Percentiles rank a stretch among this genome's conserved stretches.
Conservation (phyloP, 2,888 invertebrate species). For the Sicus ferrugineus region DNA sequence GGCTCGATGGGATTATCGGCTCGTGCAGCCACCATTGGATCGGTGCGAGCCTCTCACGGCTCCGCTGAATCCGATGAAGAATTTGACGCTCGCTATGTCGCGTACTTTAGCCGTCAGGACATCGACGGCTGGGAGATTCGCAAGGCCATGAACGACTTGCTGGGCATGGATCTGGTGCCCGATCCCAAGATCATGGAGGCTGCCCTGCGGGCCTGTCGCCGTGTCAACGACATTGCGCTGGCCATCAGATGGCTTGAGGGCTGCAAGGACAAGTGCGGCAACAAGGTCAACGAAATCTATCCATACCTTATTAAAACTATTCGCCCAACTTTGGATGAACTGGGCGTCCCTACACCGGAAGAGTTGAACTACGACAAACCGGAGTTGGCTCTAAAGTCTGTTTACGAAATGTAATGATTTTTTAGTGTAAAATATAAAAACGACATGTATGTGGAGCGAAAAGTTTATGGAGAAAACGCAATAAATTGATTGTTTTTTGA, state of each 20-base stretch:
- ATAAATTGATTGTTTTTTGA: conserved; percentile 26
- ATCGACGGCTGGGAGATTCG: conserved; percentile 96
- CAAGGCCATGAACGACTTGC: conserved; percentile 88
- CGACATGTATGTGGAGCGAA: conserved; percentile 13
- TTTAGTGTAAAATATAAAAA: conserved; percentile 11
- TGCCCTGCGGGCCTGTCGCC: conserved; percentile 88
- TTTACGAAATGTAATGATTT: conserved; percentile 68
- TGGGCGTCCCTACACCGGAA: conserved; percentile 93
- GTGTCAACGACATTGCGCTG: conserved; percentile 92
- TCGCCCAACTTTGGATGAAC: conserved; percentile 88
- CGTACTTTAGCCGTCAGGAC: conserved; percentile 84
- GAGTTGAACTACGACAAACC: conserved; percentile 96
- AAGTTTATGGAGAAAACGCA: conserved; percentile 14
- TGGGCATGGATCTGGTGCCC: conserved; percentile 90
- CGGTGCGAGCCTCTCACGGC: conserved; percentile 64
- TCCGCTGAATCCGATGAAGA: conserved; percentile 81
- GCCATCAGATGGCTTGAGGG: conserved; percentile 93
- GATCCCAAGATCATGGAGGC: conserved; percentile 90
- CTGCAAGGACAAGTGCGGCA: conserved; percentile 87
- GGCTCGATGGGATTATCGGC: conserved; percentile 52
- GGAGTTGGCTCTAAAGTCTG: conserved; percentile 83
- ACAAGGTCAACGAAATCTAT: conserved; percentile 77
- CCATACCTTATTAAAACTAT: conserved; percentile 91
- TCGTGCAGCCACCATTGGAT: conserved; percentile 53
- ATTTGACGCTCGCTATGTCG: conserved; percentile 83